These are phyloP conservation scores for Polymixis flavicincta DNA, from an alignment of 2,888 invertebrate species.

Conservation along the genomic window DNA sequence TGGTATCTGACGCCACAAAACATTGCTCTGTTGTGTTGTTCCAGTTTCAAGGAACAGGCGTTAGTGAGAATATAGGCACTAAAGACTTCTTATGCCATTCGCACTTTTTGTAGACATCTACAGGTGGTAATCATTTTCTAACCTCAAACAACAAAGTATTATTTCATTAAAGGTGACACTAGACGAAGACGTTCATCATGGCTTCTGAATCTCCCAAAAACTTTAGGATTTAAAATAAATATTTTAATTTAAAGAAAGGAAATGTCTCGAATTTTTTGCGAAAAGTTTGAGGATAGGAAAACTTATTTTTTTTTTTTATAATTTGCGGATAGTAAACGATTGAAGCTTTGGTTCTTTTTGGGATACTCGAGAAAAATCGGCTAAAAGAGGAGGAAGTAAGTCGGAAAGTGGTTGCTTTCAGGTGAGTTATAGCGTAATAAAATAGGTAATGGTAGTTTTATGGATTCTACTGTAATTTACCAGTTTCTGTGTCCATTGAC, in stretches of 20 bases:
- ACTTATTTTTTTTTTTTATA: constrained; percentile 57
- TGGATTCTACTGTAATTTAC: constrained; percentile 6
- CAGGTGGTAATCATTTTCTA: background rate
- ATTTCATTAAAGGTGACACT: constrained; percentile 15
- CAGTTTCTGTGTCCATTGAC: constrained; percentile 11
- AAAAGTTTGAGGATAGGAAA: constrained; percentile 45
- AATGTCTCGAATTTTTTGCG: constrained; percentile 20
- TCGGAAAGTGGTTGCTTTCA: constrained; percentile 11
- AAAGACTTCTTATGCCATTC: background rate
- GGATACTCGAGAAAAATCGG: constrained; percentile 25
- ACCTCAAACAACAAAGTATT: background rate
- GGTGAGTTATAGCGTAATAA: constrained; percentile 31
- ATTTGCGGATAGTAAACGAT: constrained; percentile 56
- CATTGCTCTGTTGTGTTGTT: background rate
- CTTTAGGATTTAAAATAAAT: constrained; percentile 33
- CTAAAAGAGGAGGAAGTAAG: background rate
- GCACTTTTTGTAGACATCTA: too few relatives aligned
- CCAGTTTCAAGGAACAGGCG: background rate
- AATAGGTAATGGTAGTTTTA: constrained; percentile 38
- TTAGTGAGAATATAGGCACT: background rate
- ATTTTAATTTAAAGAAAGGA: constrained; percentile 45
- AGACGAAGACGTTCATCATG: constrained; percentile 33
- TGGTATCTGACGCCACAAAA: background rate
- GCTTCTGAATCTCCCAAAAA: constrained; percentile 34
- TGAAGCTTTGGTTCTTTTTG: constrained; percentile 27